phyloP scores from a whole-genome alignment of 2,888 invertebrate species.

The Callyntrura guangdongensis region DNA sequence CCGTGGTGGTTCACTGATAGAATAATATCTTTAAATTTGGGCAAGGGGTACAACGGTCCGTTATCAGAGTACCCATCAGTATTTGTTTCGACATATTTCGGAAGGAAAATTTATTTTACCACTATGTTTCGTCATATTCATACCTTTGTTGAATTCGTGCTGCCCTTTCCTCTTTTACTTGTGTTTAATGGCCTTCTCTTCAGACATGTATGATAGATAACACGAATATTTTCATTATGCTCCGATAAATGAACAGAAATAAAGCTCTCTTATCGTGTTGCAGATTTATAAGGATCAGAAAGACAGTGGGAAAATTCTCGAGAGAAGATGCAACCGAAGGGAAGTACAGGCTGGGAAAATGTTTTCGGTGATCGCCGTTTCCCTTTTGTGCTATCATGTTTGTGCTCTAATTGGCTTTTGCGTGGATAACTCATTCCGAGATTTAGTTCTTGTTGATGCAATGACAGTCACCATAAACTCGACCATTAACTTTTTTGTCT shows the following conservation, averaged over 20 bases:
- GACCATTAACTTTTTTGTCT: slow-evolving; percentile 53
- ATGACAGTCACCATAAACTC: slow-evolving; percentile 54
- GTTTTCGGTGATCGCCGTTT: slow-evolving; percentile 45
- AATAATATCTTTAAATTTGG: too few relatives aligned
- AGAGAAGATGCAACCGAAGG: neutral
- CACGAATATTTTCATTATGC: neutral
- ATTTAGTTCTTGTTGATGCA: slow-evolving; percentile 13
- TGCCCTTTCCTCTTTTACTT: slow-evolving; percentile 48
- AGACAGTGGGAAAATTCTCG: neutral
- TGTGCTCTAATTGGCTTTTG: slow-evolving; percentile 30
- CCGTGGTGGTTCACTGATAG: slow-evolving; percentile 68
- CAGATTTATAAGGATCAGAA: slow-evolving; percentile 61
- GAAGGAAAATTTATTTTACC: slow-evolving; percentile 15
- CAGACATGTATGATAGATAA: too few relatives aligned
- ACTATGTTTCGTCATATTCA: slow-evolving; percentile 22
- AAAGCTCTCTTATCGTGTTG: neutral
- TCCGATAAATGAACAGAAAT: too few relatives aligned
- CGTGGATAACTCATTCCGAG: slow-evolving; percentile 11
- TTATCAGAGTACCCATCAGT: slow-evolving; percentile 37
- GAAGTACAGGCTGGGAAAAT: slow-evolving; percentile 68
- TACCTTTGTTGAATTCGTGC: slow-evolving; percentile 54
- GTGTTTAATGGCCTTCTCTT: slow-evolving; percentile 60
- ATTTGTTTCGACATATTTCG: slow-evolving; percentile 41
- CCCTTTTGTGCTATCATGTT: slow-evolving; percentile 28
- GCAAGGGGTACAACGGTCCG: too few relatives aligned